A percentile compares a stretch with the other conserved stretches of the same genome.
These are phyloP conservation scores for Berghia stephanieae DNA, from an alignment of 1,140 invertebrate species.

Conservation along the genomic window DNA sequence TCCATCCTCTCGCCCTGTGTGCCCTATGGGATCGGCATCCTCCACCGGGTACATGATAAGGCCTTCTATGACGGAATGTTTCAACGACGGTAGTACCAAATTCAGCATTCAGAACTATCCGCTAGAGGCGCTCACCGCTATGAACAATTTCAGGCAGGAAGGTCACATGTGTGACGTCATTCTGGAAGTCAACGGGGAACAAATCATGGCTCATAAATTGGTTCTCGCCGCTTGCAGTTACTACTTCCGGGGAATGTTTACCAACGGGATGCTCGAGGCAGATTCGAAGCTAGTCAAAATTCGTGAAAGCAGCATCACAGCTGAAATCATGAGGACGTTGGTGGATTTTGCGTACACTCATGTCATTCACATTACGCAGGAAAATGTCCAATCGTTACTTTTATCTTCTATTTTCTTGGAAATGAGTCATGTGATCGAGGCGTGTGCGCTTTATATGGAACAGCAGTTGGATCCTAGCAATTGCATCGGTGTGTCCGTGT, in stretches of 20 bases:
- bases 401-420: conserved; percentile 94
- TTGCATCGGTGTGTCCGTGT: conserved; percentile 90
- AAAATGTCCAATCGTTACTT: conserved; percentile 87
- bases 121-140: conserved; percentile 84
- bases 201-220: conserved; percentile 60
- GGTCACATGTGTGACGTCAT: conserved; percentile 80
- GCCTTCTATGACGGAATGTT: conserved; percentile 49
- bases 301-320: conserved; percentile 85
- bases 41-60: conserved; percentile 29
- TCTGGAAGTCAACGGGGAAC: conserved; percentile 53
- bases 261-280: conserved; percentile 87
- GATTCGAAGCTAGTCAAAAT: conserved; percentile 79
- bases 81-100: conserved; percentile 78
- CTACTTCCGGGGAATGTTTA: conserved; percentile 94
- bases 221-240: conserved; percentile 63
- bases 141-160: conserved; percentile 88
- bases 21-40: no score
- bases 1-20: no score
- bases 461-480: conserved; percentile 89
- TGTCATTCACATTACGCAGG: conserved; percentile 85
- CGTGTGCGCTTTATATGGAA: conserved; percentile 89
- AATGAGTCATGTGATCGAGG: conserved; percentile 88
- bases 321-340: conserved; percentile 82
- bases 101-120: conserved; percentile 86
- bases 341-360: conserved; percentile 92